Base-by-base conservation (phyloP, 2,888 invertebrate species). In the Calliphora vomitoria region DNA sequence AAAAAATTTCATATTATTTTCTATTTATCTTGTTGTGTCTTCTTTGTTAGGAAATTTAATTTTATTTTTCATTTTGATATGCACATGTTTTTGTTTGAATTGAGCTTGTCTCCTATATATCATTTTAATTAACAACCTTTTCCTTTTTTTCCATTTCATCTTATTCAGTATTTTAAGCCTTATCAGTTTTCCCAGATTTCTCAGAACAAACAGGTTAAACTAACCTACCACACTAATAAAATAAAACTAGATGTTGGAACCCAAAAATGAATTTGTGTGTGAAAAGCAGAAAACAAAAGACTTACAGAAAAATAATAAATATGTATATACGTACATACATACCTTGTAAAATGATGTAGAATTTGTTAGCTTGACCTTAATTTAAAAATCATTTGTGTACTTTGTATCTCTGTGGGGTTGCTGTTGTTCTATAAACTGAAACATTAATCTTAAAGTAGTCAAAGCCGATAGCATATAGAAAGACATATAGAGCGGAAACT, bases 51-150 rank as follows among this genome's bases (percentile, higher is more conserved):
- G 20, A 44, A 41, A 11, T 11, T 53, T 18, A 25, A 79, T 47
- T 35, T 31, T 31, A 31, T 69, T 76, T 35, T 38, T 11, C 50
- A 3, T 55, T 41, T 1, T 5, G 0, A 13, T n/a, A n/a, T 76
- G 35, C 35, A 6, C 38, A 55, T 41, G 20, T 72, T 64, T 13
- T 60, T 44, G 25, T 60, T 60, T 41, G 1, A 72, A 58, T 35
- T 11, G 3, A 35, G 6, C 11, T 38, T 71, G 44, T 47, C 31
- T 35, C n/a, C 2, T 20, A 31, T 74, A 62, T 69, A 80, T 55
- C 71, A 64, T 71, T 76, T 81, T 53, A 85, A 81, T 81, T 76
- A 69, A 82, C 68, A 69, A 76, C 60, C 69, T 82, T 47, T 76
- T 20, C n/a, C 25, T 38, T 38, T 25, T 5, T 53, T 25, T 58